A percentile compares a stretch with the other conserved stretches of the same genome.
Conservation (phyloP, 2,888 invertebrate species). For the Lymantria dispar region DNA sequence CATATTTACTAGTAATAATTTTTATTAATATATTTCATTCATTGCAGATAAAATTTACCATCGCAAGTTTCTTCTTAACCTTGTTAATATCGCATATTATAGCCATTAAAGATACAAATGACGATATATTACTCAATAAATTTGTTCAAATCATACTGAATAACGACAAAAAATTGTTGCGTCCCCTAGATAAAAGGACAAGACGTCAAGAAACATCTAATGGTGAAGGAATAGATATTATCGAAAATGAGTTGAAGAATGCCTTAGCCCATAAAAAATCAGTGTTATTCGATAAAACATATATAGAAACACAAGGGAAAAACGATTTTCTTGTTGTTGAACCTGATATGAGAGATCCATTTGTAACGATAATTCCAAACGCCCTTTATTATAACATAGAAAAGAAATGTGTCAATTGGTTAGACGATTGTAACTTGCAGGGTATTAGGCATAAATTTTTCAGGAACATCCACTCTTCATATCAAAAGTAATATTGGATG, state of each 20-base stretch:
- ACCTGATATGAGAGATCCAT: conserved; percentile 39
- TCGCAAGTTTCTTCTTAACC: neutral
- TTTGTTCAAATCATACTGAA: conserved; percentile 11
- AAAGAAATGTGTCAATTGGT: conserved; percentile 68
- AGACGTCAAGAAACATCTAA: neutral
- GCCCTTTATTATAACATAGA: conserved; percentile 57
- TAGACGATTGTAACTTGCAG: conserved; percentile 59
- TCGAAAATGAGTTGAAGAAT: conserved; percentile 46
- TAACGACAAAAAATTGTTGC: conserved; percentile 3
- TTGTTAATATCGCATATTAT: neutral
- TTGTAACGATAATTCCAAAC: conserved; percentile 62
- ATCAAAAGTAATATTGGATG: conserved; percentile 4
- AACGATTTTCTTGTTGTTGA: conserved; percentile 61
- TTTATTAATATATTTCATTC: too few species aligned
- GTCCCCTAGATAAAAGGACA: conserved; percentile 1
- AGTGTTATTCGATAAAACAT: conserved; percentile 45
- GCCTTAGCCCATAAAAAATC: conserved; percentile 37
- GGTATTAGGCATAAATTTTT: conserved; percentile 53
- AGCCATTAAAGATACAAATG: neutral
- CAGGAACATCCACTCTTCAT: conserved; percentile 40
- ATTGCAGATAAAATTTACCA: conserved; percentile 19
- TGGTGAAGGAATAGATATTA: neutral
- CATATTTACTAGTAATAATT: too few species aligned
- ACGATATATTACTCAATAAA: conserved; percentile 7
- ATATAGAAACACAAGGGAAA: conserved; percentile 45